Evolutionary conservation across 1,140 invertebrate genomes (phyloP).

Genomic region (Rhopalosiphum padi): DNA sequence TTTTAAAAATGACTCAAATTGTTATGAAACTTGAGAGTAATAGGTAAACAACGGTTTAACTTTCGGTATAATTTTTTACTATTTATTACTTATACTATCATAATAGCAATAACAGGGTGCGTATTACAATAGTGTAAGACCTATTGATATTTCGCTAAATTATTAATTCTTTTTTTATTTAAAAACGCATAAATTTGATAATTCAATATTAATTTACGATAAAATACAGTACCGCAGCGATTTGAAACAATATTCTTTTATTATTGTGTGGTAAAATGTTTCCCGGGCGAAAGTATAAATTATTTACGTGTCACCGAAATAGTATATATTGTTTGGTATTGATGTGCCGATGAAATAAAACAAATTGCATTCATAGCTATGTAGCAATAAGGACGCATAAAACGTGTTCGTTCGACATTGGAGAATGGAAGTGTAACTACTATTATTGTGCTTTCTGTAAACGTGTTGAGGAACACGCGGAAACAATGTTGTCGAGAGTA

Average conservation of each 20-base stretch:
- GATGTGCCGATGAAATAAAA: background rate
- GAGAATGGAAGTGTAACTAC: background rate
- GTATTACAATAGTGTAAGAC: background rate
- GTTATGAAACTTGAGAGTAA: background rate
- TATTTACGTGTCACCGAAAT: conserved; percentile 17
- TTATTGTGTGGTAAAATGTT: background rate
- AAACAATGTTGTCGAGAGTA: conserved; percentile 39
- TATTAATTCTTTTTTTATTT: background rate
- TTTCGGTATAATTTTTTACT: background rate
- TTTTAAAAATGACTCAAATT: background rate
- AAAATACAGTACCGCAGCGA: background rate
- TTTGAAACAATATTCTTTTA: background rate
- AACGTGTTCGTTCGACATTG: background rate
- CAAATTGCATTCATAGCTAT: background rate
- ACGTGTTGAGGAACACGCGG: conserved; percentile 23
- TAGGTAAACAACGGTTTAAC: background rate
- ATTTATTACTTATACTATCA: background rate
- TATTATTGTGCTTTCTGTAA: background rate
- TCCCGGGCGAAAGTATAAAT: background rate
- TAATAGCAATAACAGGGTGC: background rate
- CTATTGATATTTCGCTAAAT: background rate
- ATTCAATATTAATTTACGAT: background rate
- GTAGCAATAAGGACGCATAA: background rate
- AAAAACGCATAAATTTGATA: background rate
- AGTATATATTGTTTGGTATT: background rate